Percentiles rank a stretch among this genome's conserved stretches.
Conservation (phyloP, 2,797 vertebrate species). For the Botia almorhae region DNA sequence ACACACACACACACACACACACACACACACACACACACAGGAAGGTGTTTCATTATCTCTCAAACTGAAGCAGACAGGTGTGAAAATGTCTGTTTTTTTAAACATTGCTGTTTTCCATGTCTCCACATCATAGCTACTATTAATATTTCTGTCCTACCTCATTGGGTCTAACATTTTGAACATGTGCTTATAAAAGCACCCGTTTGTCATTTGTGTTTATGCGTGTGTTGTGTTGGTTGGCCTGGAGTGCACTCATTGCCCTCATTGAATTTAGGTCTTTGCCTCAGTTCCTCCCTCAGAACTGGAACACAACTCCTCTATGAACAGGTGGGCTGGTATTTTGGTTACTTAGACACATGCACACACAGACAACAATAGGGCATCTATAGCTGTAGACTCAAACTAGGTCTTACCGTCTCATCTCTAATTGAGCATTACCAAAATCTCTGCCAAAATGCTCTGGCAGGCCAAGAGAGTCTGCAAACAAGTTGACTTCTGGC, state of each 20-base stretch:
- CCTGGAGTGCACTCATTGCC: background rate
- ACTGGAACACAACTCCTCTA: background rate
- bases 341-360: conserved; percentile 11
- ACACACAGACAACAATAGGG: conserved; percentile 13
- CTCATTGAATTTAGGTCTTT: background rate
- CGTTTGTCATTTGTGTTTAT: background rate
- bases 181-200: background rate
- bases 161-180: background rate
- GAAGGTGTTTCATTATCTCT: too few species aligned
- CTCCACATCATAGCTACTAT: conserved; percentile 1
- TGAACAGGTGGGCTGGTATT: conserved; percentile 20
- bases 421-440: conserved; percentile 31
- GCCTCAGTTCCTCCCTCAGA: background rate
- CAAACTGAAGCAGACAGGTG: conserved; percentile 9
- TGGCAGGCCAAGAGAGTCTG: background rate
- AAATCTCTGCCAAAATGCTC: background rate
- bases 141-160: background rate
- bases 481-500: background rate
- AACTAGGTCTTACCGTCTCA: conserved; percentile 30
- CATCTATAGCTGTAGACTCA: conserved; percentile 26
- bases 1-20: background rate
- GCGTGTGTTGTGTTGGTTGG: background rate
- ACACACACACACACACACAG: background rate
- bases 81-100: conserved; percentile 6
- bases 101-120: background rate